Conservation (phyloP, 2,888 invertebrate species). For the Drosophila anomelani region DNA sequence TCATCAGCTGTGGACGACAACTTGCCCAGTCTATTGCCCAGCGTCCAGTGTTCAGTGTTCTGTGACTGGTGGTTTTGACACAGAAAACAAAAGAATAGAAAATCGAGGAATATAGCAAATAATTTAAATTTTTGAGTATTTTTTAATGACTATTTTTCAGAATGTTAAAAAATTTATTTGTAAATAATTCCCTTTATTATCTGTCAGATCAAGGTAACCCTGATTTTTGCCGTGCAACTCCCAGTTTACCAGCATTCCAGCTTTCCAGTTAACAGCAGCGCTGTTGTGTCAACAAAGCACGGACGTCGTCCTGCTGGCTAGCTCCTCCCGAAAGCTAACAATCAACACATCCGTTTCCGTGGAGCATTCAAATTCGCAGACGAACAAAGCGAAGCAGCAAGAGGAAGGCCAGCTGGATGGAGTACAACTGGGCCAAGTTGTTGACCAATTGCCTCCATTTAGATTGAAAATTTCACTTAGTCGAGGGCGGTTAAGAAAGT, state of each 20-base stretch:
- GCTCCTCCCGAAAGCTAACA: constrained; percentile 41
- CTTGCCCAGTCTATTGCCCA: constrained; percentile 25
- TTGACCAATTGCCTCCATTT: constrained; percentile 62
- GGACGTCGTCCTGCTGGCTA: constrained; percentile 30
- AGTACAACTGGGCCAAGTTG: constrained; percentile 37
- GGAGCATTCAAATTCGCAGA: constrained; percentile 49
- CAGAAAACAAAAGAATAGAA: background rate
- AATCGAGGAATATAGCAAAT: background rate
- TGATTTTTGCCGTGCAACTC: constrained; percentile 11
- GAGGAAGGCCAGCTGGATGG: constrained; percentile 23
- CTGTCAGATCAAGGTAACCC: background rate
- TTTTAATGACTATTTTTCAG: too few species aligned
- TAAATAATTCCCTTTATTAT: too few species aligned
- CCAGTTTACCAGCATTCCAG: background rate
- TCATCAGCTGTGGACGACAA: constrained; percentile 47
- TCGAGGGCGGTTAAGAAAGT: constrained; percentile 19
- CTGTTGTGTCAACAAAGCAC: constrained; percentile 54
- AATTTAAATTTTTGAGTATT: background rate
- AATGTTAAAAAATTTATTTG: background rate
- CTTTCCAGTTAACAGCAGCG: constrained; percentile 29
- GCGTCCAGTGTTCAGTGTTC: constrained; percentile 9
- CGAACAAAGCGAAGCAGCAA: constrained; percentile 33
- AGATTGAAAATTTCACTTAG: constrained; percentile 46
- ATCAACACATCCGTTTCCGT: constrained; percentile 73
- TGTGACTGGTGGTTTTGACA: constrained; percentile 18